Conservation (phyloP, 1,140 invertebrate species). For the Oryctes rhinoceros region DNA sequence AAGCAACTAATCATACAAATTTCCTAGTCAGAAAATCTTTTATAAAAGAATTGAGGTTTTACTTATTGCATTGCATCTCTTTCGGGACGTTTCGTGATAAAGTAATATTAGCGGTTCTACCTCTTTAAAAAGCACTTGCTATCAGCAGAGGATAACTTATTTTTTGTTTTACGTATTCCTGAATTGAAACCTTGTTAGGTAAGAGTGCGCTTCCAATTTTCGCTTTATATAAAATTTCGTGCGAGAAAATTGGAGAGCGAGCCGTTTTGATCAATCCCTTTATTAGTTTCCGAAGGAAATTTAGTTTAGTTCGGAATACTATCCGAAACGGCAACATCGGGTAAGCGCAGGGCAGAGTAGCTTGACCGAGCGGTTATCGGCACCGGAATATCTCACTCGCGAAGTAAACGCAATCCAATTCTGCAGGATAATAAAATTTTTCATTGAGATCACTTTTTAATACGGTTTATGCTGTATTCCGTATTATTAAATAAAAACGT, state of each 20-base stretch:
- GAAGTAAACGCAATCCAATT: neutral
- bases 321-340: constrained; percentile 3
- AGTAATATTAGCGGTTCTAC: neutral
- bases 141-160: neutral
- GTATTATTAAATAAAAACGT: constrained; percentile 8
- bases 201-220: constrained; percentile 33
- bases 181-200: constrained; percentile 21
- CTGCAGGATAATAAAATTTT: constrained; percentile 24
- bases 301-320: constrained; percentile 27
- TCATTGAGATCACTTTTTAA: neutral
- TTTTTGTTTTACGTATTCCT: constrained; percentile 7
- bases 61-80: no score
- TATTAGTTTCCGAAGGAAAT: constrained; percentile 35
- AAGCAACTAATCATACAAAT: no score
- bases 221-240: constrained; percentile 26
- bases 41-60: no score
- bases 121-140: neutral
- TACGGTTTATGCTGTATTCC: constrained; percentile 1
- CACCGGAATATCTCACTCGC: constrained; percentile 4
- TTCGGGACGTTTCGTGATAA: neutral
- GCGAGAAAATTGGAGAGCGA: constrained; percentile 35
- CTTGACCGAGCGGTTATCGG: constrained; percentile 19
- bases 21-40: no score
- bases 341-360: constrained; percentile 1
- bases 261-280: constrained; percentile 32